Evolutionary conservation across 64 coral and sea anemone genomes (phyloP).

Genomic region (Pocillopora verrucosa): DNA sequence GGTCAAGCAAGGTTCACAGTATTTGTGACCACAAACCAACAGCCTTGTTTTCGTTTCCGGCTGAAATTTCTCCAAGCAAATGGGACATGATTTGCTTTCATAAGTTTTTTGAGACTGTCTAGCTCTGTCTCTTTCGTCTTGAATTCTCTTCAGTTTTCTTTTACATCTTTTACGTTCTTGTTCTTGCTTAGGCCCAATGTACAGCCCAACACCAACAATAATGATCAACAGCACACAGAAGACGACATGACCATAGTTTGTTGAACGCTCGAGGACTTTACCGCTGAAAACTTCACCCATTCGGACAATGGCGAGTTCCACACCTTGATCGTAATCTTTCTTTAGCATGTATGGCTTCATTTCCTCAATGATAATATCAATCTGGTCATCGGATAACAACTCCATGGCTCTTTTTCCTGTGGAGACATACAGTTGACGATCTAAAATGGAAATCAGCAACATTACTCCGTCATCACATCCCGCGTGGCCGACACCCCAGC

Average conservation of each 20-base stretch:
- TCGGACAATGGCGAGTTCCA: conserved; percentile 47
- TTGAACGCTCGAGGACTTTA: conserved; percentile 13
- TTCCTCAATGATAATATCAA: conserved; percentile 79
- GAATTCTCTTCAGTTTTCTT: conserved; percentile 71
- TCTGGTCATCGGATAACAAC: conserved; percentile 69
- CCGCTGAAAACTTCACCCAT: conserved; percentile 89
- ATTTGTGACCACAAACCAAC: conserved; percentile 88
- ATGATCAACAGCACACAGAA: conserved; percentile 22
- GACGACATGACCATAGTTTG: not conserved
- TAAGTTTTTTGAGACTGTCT: conserved; percentile 26
- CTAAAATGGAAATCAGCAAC: conserved; percentile 56
- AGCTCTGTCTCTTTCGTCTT: conserved; percentile 36
- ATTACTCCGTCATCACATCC: conserved; percentile 77
- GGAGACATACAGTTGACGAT: conserved; percentile 78
- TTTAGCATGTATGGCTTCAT: conserved; percentile 56
- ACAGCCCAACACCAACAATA: conserved; percentile 11
- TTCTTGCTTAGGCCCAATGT: conserved; percentile 21
- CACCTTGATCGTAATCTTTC: conserved; percentile 51
- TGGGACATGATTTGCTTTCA: conserved; percentile 67
- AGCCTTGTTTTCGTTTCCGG: conserved; percentile 39
- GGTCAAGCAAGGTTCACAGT: conserved; percentile 83
- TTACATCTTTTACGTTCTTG: conserved; percentile 42
- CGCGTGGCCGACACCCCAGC: conserved; percentile 75
- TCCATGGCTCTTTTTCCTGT: conserved; percentile 79
- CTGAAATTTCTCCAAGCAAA: conserved; percentile 84